Conservation (phyloP, 92 coral and sea anemone species). For the Porites rus region DNA sequence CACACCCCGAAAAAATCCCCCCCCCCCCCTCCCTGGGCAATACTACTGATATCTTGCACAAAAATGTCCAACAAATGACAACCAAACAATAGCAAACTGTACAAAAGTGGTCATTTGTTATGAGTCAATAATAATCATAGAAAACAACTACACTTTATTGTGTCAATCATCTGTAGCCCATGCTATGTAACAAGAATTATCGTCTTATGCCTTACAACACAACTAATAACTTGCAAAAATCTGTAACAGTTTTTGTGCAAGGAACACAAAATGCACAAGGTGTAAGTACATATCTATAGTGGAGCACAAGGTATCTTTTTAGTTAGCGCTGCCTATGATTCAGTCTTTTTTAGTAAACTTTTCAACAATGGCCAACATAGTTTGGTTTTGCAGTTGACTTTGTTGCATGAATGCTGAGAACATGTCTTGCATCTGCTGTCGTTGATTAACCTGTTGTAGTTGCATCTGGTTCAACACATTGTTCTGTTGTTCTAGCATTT, state of each 20-base stretch:
- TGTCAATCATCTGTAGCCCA: too few relatives aligned
- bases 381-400: too few relatives aligned
- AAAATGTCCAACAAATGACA: too few relatives aligned
- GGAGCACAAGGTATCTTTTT: neutral
- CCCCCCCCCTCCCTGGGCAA: too few relatives aligned
- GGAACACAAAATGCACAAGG: neutral
- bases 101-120: neutral
- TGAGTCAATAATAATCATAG: neutral
- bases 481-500: neutral
- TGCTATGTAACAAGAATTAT: too few relatives aligned
- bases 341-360: neutral
- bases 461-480: slow-evolving; percentile 22
- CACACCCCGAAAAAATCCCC: too few relatives aligned
- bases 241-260: neutral
- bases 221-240: too few relatives aligned
- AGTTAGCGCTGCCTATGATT: neutral
- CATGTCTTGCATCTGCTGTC: neutral
- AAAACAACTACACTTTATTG: too few relatives aligned
- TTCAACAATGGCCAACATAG: neutral
- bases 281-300: neutral
- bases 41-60: too few relatives aligned
- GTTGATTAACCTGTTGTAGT: slow-evolving; percentile 2
- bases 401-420: too few relatives aligned
- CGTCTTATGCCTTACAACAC: too few relatives aligned
- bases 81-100: too few relatives aligned